Evolutionary conservation across 2,797 vertebrate genomes (phyloP).

Genomic region (Geotria australis): DNA sequence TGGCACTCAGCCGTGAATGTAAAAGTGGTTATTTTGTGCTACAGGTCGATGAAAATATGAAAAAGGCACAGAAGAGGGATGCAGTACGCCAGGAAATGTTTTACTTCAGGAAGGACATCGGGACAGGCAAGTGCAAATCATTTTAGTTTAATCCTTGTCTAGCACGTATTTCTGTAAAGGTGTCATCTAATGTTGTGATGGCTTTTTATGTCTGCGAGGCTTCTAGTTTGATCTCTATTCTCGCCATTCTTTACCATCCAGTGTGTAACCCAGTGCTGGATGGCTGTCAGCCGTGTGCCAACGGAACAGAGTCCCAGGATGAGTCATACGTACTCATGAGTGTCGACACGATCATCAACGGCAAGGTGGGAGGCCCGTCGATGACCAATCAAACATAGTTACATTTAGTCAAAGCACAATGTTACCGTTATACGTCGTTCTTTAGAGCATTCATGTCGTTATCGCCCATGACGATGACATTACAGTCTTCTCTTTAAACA

Average conservation of each 20-base stretch:
- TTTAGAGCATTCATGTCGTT: no score
- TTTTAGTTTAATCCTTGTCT: conserved; percentile 1
- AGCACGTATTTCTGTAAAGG: background rate
- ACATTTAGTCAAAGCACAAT: no score
- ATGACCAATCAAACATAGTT: no score
- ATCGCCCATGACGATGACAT: no score
- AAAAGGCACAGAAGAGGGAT: conserved; percentile 63
- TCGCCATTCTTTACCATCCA: conserved; percentile 5
- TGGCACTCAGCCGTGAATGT: background rate
- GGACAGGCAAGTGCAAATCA: conserved; percentile 30
- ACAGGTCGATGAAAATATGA: conserved; percentile 96
- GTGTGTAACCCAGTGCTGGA: conserved; percentile 49
- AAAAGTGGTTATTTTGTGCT: conserved; percentile 1
- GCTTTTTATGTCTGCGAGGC: background rate
- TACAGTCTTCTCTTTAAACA: no score
- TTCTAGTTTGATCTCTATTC: background rate
- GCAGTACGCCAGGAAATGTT: conserved; percentile 64
- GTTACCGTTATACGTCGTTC: no score
- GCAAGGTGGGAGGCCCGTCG: conserved; percentile 29
- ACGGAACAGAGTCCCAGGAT: conserved; percentile 16
- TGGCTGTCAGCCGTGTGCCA: conserved; percentile 23
- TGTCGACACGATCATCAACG: conserved; percentile 91
- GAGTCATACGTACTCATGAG: conserved; percentile 75
- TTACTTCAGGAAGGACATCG: conserved; percentile 88
- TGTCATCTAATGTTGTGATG: background rate